Evolutionary conservation across 2,797 vertebrate genomes (phyloP).

Genomic region (Phrynocephalus vlangalii): DNA sequence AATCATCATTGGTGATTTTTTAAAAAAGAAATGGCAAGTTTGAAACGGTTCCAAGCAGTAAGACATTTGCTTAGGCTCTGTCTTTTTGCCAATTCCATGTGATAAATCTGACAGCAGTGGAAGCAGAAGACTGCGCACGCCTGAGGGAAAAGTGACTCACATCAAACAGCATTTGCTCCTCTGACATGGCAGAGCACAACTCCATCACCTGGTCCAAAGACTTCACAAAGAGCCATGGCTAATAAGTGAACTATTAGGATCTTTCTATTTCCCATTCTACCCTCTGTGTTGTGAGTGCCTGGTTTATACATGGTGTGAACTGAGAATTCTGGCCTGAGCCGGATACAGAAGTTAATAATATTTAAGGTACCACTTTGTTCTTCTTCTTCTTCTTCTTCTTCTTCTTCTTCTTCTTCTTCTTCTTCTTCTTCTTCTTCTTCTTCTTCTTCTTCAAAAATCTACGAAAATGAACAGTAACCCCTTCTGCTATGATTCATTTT

Average conservation of each 20-base stretch:
- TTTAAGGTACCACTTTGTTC: too few relatives aligned
- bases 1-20: neutral
- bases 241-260: neutral
- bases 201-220: conserved; percentile 11
- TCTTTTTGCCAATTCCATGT: conserved; percentile 18
- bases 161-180: conserved; percentile 37
- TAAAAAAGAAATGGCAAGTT: neutral
- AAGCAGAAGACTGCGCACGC: neutral
- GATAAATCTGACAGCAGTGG: conserved; percentile 33
- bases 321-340: neutral
- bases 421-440: too few relatives aligned
- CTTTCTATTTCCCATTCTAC: neutral
- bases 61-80: conserved; percentile 32
- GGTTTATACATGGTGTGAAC: neutral
- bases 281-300: neutral
- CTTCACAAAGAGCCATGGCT: neutral
- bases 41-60: conserved; percentile 8
- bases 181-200: neutral
- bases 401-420: too few relatives aligned
- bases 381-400: too few relatives aligned
- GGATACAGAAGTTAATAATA: too few relatives aligned
- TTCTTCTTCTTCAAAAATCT: too few relatives aligned
- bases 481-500: too few relatives aligned
- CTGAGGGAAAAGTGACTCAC: conserved; percentile 31
- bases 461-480: too few relatives aligned